A percentile compares a stretch with the other conserved stretches of the same genome.
These are phyloP conservation scores for rabbit (Oryctolagus cuniculus) DNA, from an alignment of 2,113 vertebrate species.

Conservation along the genomic window DNA sequence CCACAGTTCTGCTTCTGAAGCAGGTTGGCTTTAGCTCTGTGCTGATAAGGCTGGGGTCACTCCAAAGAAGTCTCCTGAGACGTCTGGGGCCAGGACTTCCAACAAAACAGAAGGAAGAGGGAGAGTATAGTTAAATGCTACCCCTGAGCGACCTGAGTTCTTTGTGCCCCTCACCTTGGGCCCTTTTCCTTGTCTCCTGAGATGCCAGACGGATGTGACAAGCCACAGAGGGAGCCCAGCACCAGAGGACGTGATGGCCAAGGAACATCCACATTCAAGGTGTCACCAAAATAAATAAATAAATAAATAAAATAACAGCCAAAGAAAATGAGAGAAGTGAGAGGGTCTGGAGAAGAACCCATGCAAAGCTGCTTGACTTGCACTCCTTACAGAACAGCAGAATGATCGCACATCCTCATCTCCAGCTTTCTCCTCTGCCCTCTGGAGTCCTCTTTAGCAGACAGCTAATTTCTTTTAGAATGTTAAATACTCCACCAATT, in stretches of 20 bases:
- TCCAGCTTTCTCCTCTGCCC: neutral
- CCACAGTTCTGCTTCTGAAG: neutral
- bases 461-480: slow-evolving; percentile 52
- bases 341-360: neutral
- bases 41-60: neutral
- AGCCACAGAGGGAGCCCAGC: neutral
- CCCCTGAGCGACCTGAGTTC: neutral
- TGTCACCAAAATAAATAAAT: neutral
- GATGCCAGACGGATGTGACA: neutral
- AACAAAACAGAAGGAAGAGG: neutral
- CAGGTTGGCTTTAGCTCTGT: neutral
- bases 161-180: neutral
- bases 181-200: neutral
- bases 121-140: neutral
- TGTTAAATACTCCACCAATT: slow-evolving; percentile 42
- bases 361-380: neutral
- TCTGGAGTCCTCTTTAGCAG: slow-evolving; percentile 37
- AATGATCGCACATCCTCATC: neutral
- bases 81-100: neutral
- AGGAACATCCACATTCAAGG: neutral
- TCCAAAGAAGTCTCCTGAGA: neutral
- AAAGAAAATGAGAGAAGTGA: neutral
- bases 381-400: neutral
- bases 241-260: neutral
- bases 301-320: neutral